phyloP scores from a whole-genome alignment of 2,797 vertebrate genomes.

The Melopsittacus undulatus region DNA sequence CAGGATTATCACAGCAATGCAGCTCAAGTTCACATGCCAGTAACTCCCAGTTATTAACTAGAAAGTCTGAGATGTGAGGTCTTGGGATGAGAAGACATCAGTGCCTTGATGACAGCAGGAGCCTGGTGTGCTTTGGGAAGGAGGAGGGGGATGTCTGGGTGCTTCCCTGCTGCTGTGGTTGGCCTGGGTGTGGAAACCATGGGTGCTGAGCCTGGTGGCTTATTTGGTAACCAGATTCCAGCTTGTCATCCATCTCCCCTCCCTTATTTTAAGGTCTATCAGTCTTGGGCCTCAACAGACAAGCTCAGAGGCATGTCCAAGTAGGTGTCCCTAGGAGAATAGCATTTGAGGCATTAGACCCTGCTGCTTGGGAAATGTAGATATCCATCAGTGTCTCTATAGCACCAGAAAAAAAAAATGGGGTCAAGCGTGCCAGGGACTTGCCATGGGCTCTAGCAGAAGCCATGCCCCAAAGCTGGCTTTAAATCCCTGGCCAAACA shows the following conservation, averaged over 20 bases:
- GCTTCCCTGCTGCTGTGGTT: background rate
- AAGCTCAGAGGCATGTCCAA: background rate
- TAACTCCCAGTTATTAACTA: background rate
- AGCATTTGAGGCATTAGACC: background rate
- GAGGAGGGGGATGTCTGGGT: background rate
- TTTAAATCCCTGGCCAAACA: background rate
- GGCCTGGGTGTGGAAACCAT: background rate
- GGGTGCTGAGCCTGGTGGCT: background rate
- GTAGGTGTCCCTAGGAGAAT: background rate
- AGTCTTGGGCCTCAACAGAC: background rate
- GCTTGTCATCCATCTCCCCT: background rate
- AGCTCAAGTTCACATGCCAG: background rate
- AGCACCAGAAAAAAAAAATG: background rate
- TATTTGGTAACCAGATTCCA: background rate
- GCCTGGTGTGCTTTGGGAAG: background rate
- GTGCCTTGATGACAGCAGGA: background rate
- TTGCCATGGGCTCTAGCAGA: background rate
- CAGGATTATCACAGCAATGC: background rate
- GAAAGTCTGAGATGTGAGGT: background rate
- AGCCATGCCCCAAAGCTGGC: background rate
- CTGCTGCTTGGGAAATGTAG: background rate
- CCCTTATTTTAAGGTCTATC: background rate
- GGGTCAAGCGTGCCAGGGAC: background rate
- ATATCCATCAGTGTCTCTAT: background rate
- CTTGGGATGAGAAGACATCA: background rate